Percentiles rank a stretch among this genome's conserved stretches.
These are phyloP conservation scores for Meloidogyne exigua DNA, from an alignment of 1,140 invertebrate genomes.

Conservation along the genomic window DNA sequence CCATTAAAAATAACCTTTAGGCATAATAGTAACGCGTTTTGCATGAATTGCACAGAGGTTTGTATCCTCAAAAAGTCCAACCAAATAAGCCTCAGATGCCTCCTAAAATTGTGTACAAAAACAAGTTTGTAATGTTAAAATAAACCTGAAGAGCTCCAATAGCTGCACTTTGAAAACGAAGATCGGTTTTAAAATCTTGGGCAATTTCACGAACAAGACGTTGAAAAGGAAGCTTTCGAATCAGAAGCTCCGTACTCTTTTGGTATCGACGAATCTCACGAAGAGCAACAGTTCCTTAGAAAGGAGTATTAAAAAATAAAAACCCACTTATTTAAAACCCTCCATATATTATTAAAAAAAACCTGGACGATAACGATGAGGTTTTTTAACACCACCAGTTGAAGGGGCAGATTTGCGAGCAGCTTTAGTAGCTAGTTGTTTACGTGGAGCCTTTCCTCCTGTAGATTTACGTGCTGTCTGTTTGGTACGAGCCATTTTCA, in stretches of 20 bases:
- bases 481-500: constrained; percentile 78
- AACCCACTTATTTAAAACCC: too few species aligned
- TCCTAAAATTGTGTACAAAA: constrained; percentile 65
- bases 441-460: constrained; percentile 80
- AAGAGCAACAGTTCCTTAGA: constrained; percentile 65
- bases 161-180: constrained; percentile 77
- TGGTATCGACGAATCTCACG: constrained; percentile 67
- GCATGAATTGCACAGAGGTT: constrained; percentile 90
- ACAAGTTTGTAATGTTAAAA: not conserved
- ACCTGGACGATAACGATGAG: constrained; percentile 69
- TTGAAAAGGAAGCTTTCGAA: constrained; percentile 68
- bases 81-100: constrained; percentile 83
- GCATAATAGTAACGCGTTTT: constrained; percentile 91
- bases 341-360: not conserved
- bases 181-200: constrained; percentile 76
- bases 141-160: constrained; percentile 65
- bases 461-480: constrained; percentile 78
- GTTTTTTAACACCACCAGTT: constrained; percentile 77
- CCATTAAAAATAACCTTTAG: constrained; percentile 68
- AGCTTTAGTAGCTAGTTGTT: constrained; percentile 82
- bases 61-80: constrained; percentile 85
- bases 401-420: constrained; percentile 74
- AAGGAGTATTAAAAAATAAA: too few species aligned
- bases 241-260: constrained; percentile 75
- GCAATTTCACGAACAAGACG: constrained; percentile 74